phyloP scores from a whole-genome alignment of 2,797 vertebrate genomes.

The Scleropages formosus region DNA sequence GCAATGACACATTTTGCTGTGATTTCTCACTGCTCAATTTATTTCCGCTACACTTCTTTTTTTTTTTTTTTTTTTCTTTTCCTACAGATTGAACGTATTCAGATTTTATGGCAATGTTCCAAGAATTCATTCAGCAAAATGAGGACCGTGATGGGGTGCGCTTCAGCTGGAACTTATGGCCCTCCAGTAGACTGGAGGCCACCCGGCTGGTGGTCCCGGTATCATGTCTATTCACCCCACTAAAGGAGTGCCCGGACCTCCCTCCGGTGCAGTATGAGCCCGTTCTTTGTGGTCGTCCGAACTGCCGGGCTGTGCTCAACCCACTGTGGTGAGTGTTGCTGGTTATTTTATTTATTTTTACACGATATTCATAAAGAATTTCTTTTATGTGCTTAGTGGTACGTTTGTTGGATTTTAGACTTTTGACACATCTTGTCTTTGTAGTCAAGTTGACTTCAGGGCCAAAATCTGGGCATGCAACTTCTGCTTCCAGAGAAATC shows the following conservation, averaged over 20 bases:
- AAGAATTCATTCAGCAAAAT: constrained; percentile 98
- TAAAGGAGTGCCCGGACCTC: constrained; percentile 87
- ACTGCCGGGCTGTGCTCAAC: constrained; percentile 93
- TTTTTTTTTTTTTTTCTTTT: neutral
- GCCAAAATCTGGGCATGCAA: constrained; percentile 98
- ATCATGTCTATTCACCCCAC: constrained; percentile 90
- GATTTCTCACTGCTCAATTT: neutral
- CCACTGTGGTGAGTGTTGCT: constrained; percentile 84
- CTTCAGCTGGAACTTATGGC: constrained; percentile 99
- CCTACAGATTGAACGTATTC: neutral
- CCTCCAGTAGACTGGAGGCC: constrained; percentile 91
- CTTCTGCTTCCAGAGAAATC: constrained; percentile 97
- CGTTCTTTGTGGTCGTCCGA: constrained; percentile 86
- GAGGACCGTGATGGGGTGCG: constrained; percentile 93
- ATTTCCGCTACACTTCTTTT: neutral
- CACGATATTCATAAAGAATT: neutral
- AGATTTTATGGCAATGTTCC: constrained; percentile 81
- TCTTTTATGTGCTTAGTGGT: neutral
- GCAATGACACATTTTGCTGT: neutral
- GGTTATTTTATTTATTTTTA: neutral
- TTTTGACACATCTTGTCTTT: constrained; percentile 40
- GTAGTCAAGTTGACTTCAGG: constrained; percentile 92
- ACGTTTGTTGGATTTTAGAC: neutral
- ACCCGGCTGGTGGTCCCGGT: constrained; percentile 91
- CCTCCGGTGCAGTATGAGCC: constrained; percentile 94